phyloP scores from a whole-genome alignment of 2,797 vertebrate species.

The Peromyscus nudipes region DNA sequence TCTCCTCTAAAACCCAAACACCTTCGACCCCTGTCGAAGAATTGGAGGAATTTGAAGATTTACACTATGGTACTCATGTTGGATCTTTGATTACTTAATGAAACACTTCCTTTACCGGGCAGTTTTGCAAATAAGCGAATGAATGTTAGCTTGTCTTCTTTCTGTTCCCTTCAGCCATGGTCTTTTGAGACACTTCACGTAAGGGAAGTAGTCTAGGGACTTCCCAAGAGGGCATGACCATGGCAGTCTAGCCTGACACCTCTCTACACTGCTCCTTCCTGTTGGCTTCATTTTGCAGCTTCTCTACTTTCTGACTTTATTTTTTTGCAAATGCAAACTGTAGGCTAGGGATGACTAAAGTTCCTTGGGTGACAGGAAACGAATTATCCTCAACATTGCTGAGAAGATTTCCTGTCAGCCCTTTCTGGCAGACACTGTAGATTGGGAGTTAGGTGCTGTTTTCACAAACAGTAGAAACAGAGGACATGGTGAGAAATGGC shows the following conservation, averaged over 20 bases:
- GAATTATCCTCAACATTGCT: not conserved
- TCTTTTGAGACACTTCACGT: not conserved
- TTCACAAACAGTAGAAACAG: not conserved
- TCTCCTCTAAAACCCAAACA: not conserved
- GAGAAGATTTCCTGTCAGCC: not conserved
- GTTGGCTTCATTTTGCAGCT: not conserved
- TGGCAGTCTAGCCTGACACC: too few species aligned
- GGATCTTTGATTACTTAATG: not conserved
- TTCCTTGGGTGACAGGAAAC: slow-evolving; percentile 19
- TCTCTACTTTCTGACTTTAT: not conserved
- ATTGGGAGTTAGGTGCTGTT: not conserved
- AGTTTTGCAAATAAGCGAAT: not conserved
- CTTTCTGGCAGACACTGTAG: not conserved
- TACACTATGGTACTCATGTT: not conserved
- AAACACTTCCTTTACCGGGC: not conserved
- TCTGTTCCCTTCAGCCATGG: not conserved
- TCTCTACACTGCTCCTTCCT: accelerated
- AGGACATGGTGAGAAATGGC: not conserved
- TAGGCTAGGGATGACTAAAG: not conserved
- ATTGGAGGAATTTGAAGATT: not conserved
- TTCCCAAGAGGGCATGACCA: not conserved
- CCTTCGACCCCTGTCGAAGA: not conserved
- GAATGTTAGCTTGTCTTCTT: not conserved
- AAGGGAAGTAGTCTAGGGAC: not conserved
- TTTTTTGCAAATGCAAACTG: slow-evolving; percentile 22